Base-by-base conservation (phyloP, 2,113 vertebrate species). In the Periophthalmodon schlosseri region DNA sequence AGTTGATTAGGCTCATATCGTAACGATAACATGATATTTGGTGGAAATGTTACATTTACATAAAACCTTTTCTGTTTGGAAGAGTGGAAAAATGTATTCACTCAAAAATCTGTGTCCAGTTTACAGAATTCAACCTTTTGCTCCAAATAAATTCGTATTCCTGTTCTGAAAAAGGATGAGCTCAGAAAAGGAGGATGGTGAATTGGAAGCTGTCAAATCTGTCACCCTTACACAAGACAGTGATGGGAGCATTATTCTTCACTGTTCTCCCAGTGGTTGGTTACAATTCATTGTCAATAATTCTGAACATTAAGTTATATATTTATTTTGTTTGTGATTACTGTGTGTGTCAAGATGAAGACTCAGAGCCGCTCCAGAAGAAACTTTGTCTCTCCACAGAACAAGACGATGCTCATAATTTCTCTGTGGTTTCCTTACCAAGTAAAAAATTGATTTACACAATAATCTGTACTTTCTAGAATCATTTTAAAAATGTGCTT, bases 231-330 rank as follows among this genome's bases (percentile, higher is more conserved):
- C 95, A 72, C 96, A 95, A 85, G 96, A 97, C 84, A 95, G 95
- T 7, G 96, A 99, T 83, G 97, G 96, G 60, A 97, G 95, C 85
- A 94, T 99, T 86, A 95, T 98, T 74, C 95, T 98, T 88, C 97
- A 97, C 82, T 98, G 96, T 86, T 95, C 96, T 84, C 93, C 93
- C 60, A 94, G 92, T 86, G 95, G 96, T 97, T 69, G 80, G 57
- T 60, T 15, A 28, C 12, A 61, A 6, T 63, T 63, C 13, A 20
- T n/a, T 39, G 33, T 21, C 8, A n/a, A 44, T 39, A 65, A 11
- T n/a, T 39, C 63, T n/a, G 11, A 39, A 44, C 33, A n/a, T 61
- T 61, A 21, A 66, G 63, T 21, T 11, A 28, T 28, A 56, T 60
- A 15, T 28, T 52, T 13, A 14, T 68, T 67, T n/a, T 63, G 4